Percentiles rank a stretch among this genome's conserved stretches.
phyloP scores from a whole-genome alignment of 1,140 invertebrate genomes.

The Diplogasteroides magnus region DNA sequence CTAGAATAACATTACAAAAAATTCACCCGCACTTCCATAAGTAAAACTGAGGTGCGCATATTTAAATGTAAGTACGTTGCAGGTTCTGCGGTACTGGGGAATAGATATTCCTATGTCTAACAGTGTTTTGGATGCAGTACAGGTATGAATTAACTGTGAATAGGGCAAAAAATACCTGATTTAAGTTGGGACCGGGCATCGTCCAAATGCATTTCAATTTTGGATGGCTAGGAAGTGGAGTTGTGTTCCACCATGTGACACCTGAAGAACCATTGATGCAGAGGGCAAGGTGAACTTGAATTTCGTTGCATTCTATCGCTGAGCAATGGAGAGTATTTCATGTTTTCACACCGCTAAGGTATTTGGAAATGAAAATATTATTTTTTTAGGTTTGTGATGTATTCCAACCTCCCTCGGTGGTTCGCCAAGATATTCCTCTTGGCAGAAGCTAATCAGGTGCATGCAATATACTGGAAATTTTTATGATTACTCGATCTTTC shows the following conservation, averaged over 20 bases:
- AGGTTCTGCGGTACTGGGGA: constrained; percentile 61
- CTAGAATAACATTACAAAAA: too few species aligned
- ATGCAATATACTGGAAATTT: constrained; percentile 23
- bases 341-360: background rate
- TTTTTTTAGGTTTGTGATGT: constrained; percentile 69
- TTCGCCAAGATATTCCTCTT: constrained; percentile 68
- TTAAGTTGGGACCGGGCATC: constrained; percentile 75
- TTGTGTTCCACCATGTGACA: constrained; percentile 72
- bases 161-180: too few species aligned
- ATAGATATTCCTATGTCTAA: constrained; percentile 59
- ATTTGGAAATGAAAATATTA: background rate
- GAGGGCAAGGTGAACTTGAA: constrained; percentile 54
- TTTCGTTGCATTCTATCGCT: background rate
- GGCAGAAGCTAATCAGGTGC: constrained; percentile 72
- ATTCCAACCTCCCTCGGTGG: constrained; percentile 60
- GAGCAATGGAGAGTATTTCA: background rate
- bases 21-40: too few species aligned
- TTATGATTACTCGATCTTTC: constrained; percentile 41
- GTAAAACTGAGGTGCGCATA: too few species aligned
- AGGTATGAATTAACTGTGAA: constrained; percentile 61
- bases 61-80: too few species aligned
- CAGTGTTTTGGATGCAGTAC: constrained; percentile 62
- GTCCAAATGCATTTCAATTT: constrained; percentile 68
- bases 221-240: constrained; percentile 64
- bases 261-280: constrained; percentile 74